Percentiles rank a stretch among this genome's conserved stretches.
Evolutionary conservation across 2,797 vertebrate species (phyloP).

Genomic region (Perdix hodgsoniae): DNA sequence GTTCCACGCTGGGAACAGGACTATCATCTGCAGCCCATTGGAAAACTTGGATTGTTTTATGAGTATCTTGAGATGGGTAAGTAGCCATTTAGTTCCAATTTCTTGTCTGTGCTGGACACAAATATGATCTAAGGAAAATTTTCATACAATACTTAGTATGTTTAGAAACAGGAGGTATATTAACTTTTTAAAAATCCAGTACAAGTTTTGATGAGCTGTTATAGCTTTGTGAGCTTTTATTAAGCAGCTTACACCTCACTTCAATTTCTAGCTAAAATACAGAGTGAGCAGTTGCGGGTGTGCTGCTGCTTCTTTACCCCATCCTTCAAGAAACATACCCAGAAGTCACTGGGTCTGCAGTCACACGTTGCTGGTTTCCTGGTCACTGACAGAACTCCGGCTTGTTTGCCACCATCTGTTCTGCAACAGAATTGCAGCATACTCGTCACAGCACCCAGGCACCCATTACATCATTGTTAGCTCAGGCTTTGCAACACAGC

Average conservation of each 20-base stretch:
- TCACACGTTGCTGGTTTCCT: not conserved
- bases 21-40: constrained; percentile 87
- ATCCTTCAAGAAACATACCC: not conserved
- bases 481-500: not conserved
- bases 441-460: not conserved
- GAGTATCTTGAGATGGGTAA: constrained; percentile 98
- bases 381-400: not conserved
- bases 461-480: not conserved
- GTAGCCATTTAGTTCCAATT: constrained; percentile 34
- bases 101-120: not conserved
- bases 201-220: not conserved
- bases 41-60: constrained; percentile 91
- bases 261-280: not conserved
- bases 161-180: not conserved
- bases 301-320: not conserved
- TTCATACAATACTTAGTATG: not conserved
- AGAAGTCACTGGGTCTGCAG: not conserved
- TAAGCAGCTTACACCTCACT: not conserved
- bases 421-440: not conserved
- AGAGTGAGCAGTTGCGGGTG: not conserved
- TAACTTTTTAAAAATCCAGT: not conserved
- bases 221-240: not conserved
- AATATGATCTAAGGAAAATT: not conserved
- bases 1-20: constrained; percentile 94
- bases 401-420: not conserved